phyloP scores from a whole-genome alignment of 2,888 invertebrate species.

The Celastrina argiolus region DNA sequence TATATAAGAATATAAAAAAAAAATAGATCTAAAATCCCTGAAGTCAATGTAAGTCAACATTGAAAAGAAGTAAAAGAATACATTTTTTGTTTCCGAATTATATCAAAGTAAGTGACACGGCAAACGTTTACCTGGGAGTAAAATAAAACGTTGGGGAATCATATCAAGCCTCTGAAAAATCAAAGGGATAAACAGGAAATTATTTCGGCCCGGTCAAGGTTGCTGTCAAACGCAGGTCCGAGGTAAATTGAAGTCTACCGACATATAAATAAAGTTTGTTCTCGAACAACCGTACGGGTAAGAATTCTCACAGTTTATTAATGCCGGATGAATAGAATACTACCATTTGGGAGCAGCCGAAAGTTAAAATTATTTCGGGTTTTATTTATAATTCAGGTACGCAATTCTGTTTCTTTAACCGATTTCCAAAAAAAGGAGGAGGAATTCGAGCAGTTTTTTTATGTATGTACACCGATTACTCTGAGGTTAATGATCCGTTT shows the following conservation, averaged over 20 bases:
- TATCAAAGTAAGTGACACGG: neutral
- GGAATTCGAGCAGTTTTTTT: too few species aligned
- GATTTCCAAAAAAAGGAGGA: too few species aligned
- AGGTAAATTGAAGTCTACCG: neutral
- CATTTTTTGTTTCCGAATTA: neutral
- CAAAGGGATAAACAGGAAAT: conserved; percentile 11
- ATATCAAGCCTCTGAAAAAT: neutral
- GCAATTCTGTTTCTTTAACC: too few species aligned
- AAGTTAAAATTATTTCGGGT: neutral
- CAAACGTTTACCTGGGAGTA: neutral
- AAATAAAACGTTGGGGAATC: neutral
- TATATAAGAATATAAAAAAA: too few species aligned
- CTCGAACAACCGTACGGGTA: neutral
- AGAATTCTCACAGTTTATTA: conserved; percentile 3
- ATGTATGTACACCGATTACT: too few species aligned
- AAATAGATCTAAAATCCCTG: too few species aligned
- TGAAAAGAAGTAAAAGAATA: too few species aligned
- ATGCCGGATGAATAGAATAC: conserved; percentile 7
- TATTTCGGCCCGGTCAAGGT: conserved; percentile 3
- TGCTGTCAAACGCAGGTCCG: neutral
- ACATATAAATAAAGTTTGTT: neutral
- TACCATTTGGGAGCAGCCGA: neutral
- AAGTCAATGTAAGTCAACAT: too few species aligned
- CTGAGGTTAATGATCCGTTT: too few species aligned
- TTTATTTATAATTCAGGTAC: neutral